Evolutionary conservation across 2,888 invertebrate species (phyloP), one percentile per base, ranked within the genome.

Genomic region (Elegia similella): DNA sequence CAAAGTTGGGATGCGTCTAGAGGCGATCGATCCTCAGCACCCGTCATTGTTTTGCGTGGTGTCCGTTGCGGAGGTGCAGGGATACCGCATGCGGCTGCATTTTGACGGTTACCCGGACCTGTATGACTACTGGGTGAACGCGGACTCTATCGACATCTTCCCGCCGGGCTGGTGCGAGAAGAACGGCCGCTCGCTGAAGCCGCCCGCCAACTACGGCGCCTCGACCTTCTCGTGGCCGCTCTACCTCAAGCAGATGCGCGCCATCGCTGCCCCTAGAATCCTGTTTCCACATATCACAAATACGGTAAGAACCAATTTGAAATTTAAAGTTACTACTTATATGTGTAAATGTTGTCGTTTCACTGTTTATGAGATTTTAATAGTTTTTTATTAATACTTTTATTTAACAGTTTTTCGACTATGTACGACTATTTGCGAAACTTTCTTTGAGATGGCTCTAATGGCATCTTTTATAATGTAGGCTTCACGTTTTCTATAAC

Each of bases 71-170:
- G 96, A 97, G 80, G 94, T 96, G 62, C 93, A 93, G 75, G 98
- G 98, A 0, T 96, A 95, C 80, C 93, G 98, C 53, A 84, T 98
- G 73, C 93, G 97, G 63, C 88, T 99, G 54, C 97, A 97, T 81
- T 98, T 99, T 82, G 98, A 98, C 86, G 98, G 97, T 12, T 98
- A 96, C 80, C 94, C 96, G 0, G 96, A 96, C 59, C 93, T 95
- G 76, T 96, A 96, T 75, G 98, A 98, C 84, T 98, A 97, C 84
- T 99, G 98, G 98, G 94, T 95, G 42, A 98, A 98, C 81, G 96
- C 97, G 0, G 97, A 98, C 80, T 96, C 96, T n/a, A 93, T 94
- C 74, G 96, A 98, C 76, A 95, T 99, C 58, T 98, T 98, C 81
- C 98, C 98, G 7, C 94, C 95, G 32, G 97, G 98, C n/a, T 99